Base-by-base conservation (phyloP, 1,140 invertebrate species). In the Caerostris darwini region DNA sequence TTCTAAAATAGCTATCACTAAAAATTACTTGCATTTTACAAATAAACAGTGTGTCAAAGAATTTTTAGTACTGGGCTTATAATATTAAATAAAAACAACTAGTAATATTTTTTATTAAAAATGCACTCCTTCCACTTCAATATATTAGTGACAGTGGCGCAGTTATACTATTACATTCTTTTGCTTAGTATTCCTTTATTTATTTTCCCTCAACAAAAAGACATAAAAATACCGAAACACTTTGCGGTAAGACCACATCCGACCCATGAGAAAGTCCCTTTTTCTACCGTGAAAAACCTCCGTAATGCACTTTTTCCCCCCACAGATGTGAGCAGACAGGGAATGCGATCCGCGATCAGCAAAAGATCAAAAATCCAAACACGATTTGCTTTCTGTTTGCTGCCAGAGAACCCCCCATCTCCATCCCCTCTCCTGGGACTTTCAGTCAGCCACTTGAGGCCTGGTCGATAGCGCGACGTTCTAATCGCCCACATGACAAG, bases 381-480 rank as follows among this genome's bases (percentile, higher is more conserved):
- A 83, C 82, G 82, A 83, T 83, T 58, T 83, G 82, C 82, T 83
- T 57, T 56, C 82, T 83, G n/a, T 83, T 83, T 83, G n/a, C 54
- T 19, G 82, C 53, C 82, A 83, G 82, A 58, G n/a, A 83, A 57
- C 7, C 8, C 17, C 53, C 6, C 54, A 17, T 7, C 6, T 56
- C 5, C 2, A 6, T n/a, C 7, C 53, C 8, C 54, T 17, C 0
- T 10, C 61, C 4, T 10, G 12, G 3, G 82, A 83, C 82, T 57
- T 83, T 83, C 54, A n/a, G n/a, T 83, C 56, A 83, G 82, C 82
- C 82, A 83, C 82, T 83, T 83, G 5, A 77, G 34, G 34, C 34
- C 34, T 77, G 34, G 6, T 53, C 71, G 71, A 77, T 53, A 77
- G 61, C 61, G 71, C 71, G 34, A 77, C 71, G 71, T 53, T 53